Evolutionary conservation across 2,888 invertebrate genomes (phyloP), one percentile per base, ranked within the genome.

Genomic region (Eupithecia dodoneata): DNA sequence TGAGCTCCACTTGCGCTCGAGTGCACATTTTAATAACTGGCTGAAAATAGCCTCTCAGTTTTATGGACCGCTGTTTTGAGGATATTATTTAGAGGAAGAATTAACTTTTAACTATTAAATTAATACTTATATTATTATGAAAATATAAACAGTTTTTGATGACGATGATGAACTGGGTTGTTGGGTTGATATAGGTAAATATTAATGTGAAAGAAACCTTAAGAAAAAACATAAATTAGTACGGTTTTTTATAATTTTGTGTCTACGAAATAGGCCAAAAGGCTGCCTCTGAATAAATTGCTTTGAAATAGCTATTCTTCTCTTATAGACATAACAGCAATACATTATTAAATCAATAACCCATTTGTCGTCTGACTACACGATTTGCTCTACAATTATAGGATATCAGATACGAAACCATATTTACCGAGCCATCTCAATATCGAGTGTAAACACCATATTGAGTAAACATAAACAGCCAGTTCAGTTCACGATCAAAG

Each of bases 11-110:
- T 63, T 63, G 30, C 18, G 63, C 63, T 63, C 30, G 10, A 63
- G 63, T 63, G 67, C 67, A 67, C 67, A 67, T 44, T 67, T 67
- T 63, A 63, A 63, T 63, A 63, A 63, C 63, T 63, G 30, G 10
- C 63, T 63, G 30, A 10, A 63, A 30, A 63, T 63, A 30, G 12
- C 12, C 30, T 63, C 30, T 30, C 63, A 30, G 59, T 10, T 59
- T 59, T 63, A 63, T 30, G 63, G 30, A 59, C 18, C 18, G 59
- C 18, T 55, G n/a, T 10, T 59, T 59, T 55, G 55, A 18, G 59
- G 59, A 18, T 18, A 59, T 59, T 59, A 18, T 18, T 59, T 15
- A 3, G 7, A n/a, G n/a, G n/a, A n/a, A n/a, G n/a, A n/a, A n/a
- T n/a, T 30, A 30, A 30, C 30, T 30, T 30, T 30, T 30, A 30